phyloP scores from a whole-genome alignment of 2,113 vertebrate species.

The Typhlomys cinereus region DNA sequence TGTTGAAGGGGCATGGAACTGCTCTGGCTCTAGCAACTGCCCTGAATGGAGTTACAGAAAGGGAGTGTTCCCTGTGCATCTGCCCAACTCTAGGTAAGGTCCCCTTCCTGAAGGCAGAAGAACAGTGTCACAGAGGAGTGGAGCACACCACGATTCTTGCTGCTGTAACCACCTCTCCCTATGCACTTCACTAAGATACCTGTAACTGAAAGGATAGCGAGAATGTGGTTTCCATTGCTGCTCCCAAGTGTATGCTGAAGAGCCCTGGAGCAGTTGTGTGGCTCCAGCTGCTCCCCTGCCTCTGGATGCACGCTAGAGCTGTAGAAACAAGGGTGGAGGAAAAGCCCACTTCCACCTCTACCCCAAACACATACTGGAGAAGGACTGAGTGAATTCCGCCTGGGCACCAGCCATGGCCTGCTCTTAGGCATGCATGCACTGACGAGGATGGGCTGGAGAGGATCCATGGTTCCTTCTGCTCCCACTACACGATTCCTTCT shows the following conservation, averaged over 20 bases:
- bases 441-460: too few relatives aligned
- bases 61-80: too few relatives aligned
- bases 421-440: not conserved
- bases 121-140: too few relatives aligned
- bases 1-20: not conserved
- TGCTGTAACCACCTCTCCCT: not conserved
- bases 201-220: not conserved
- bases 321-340: not conserved
- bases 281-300: not conserved
- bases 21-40: not conserved
- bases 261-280: too few relatives aligned
- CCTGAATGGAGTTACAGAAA: not conserved
- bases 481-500: not conserved
- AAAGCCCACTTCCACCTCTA: not conserved
- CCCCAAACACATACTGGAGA: too few relatives aligned
- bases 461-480: not conserved
- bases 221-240: not conserved
- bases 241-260: not conserved
- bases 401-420: not conserved
- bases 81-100: not conserved
- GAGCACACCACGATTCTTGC: not conserved
- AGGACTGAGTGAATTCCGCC: not conserved
- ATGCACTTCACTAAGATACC: too few relatives aligned
- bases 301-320: not conserved
- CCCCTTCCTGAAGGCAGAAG: too few relatives aligned